phyloP scores from a whole-genome alignment of 2,113 vertebrate genomes.

The Pseudorectes ferrugineus region DNA sequence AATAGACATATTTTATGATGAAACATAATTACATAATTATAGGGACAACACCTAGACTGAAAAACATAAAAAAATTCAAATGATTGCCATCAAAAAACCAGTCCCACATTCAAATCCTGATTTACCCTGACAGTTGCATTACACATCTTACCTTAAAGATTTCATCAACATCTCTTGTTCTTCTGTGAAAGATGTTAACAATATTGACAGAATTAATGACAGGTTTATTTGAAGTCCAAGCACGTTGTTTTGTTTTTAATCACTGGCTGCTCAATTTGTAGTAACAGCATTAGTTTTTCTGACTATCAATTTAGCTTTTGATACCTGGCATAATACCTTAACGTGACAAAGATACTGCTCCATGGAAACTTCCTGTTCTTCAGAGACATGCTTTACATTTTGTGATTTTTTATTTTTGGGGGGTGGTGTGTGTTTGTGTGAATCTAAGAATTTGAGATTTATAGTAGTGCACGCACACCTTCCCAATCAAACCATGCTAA shows the following conservation, averaged over 20 bases:
- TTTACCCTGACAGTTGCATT: not conserved
- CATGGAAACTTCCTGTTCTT: not conserved
- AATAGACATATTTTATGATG: not conserved
- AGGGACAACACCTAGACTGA: not conserved
- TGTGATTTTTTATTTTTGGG: not conserved
- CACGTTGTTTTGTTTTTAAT: not conserved
- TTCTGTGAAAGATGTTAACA: not conserved
- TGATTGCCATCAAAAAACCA: not conserved
- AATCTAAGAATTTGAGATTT: not conserved
- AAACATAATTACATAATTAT: not conserved
- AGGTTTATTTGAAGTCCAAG: not conserved
- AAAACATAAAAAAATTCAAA: not conserved
- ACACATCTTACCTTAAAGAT: constrained; percentile 44
- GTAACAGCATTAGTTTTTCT: not conserved
- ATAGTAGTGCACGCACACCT: not conserved
- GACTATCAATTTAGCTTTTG: not conserved
- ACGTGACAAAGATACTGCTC: not conserved
- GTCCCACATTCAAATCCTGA: not conserved
- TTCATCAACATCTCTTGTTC: constrained; percentile 15
- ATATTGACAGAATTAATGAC: not conserved
- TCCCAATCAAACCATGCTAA: not conserved
- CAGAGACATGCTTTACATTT: not conserved
- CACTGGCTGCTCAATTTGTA: not conserved
- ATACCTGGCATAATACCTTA: not conserved
- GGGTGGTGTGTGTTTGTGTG: not conserved